Base-by-base conservation (phyloP, 92 coral and sea anemone species). In the Bergia sp. region DNA sequence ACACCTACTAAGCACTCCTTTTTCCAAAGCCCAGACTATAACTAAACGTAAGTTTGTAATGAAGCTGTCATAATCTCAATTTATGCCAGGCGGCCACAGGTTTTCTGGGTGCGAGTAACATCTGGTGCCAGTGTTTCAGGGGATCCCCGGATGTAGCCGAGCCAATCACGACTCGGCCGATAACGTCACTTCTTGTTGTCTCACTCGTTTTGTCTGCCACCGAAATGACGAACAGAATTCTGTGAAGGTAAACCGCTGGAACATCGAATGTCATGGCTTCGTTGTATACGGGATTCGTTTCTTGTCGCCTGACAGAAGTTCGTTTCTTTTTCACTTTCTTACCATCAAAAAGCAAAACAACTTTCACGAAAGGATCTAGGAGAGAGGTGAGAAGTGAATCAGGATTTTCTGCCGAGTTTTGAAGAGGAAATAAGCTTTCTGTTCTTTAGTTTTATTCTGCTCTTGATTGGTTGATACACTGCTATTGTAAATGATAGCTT, bases 51-150 rank as follows among this genome's bases (percentile, higher is more conserved):
- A 4, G 20, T 6, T 4, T 1, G 77, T 2, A 7, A 9, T 12
- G 1, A 79, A 45, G 65, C 10, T 12, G n/a, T 84, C 64, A 95
- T 18, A 93, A 79, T 58, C 84, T 93, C 69, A 95, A 90, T 61
- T 93, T 95, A 85, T 97, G 99, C 99, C 99, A 97, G 38, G 96
- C 98, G 10, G 99, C 99, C 29, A 96, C 92, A 37, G 98, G 98
- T 88, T 94, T 91, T 86, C 99, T 91, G 0, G 99, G 99, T 67
- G 96, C 92, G 49, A 91, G 93, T 23, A 97, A 82, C 99, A 97
- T 95, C 79, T 97, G 99, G 82, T 97, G 94, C 99, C 99, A 97
- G 90, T 97, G 99, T 72, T 96, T 94, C 44, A 97, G 91, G 4
- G 98, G 88, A 86, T 95, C 96, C 23, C 96, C 98, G 55, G 91